Conservation (phyloP, 2,888 invertebrate genomes). For the Synergus umbraculus region DNA sequence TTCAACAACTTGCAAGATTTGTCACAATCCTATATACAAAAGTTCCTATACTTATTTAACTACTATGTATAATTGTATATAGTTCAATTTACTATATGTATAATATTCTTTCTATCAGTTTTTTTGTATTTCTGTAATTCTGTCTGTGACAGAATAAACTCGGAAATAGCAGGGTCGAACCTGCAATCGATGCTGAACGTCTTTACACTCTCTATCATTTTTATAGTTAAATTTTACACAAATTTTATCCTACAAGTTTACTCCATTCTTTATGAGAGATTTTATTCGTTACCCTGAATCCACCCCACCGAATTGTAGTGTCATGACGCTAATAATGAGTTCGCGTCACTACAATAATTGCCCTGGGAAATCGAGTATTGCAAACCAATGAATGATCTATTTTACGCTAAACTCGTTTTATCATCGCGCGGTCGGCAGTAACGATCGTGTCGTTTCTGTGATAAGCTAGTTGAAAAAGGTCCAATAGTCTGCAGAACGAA, state of each 20-base stretch:
- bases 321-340: not conserved
- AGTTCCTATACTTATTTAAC: not conserved
- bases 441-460: constrained; percentile 40
- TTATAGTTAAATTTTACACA: constrained; percentile 65
- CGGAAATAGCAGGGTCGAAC: constrained; percentile 54
- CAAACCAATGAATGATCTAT: constrained; percentile 27
- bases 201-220: constrained; percentile 61
- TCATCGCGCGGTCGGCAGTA: constrained; percentile 32
- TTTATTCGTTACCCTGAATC: constrained; percentile 55
- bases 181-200: constrained; percentile 54
- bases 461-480: constrained; percentile 39
- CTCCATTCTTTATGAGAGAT: constrained; percentile 60
- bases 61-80: not conserved
- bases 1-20: not conserved
- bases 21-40: not conserved
- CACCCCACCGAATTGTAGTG: not conserved
- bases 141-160: not conserved
- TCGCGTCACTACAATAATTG: no score
- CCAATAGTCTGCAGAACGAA: constrained; percentile 26
- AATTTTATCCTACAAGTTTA: constrained; percentile 64
- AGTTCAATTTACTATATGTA: not conserved
- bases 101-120: not conserved
- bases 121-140: no score
- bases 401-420: constrained; percentile 33
- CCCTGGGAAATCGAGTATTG: not conserved